Conservation (phyloP, 2,113 vertebrate species). For the Aleadryas rufinucha region DNA sequence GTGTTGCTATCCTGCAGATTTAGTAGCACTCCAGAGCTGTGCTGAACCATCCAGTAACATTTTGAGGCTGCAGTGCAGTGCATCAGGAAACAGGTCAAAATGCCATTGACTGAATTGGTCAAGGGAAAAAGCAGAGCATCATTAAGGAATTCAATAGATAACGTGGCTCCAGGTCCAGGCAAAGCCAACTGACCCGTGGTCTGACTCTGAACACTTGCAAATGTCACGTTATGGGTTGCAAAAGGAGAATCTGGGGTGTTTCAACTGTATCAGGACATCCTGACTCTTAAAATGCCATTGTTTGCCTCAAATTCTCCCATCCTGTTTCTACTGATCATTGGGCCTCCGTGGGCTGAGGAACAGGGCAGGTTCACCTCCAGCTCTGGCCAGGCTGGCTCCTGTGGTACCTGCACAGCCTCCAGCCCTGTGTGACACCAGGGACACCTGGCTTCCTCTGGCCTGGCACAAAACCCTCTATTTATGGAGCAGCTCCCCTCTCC, state of each 20-base stretch:
- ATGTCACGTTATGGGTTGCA: not conserved
- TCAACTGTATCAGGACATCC: not conserved
- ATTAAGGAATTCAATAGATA: not conserved
- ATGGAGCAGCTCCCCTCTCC: not conserved
- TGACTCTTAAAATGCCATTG: not conserved
- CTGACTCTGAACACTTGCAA: not conserved
- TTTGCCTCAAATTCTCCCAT: not conserved
- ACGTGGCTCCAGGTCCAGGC: not conserved
- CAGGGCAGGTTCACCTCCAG: not conserved
- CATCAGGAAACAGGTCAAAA: not conserved
- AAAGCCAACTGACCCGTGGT: not conserved
- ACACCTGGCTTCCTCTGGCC: not conserved
- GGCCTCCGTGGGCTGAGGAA: not conserved
- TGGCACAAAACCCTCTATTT: not conserved
- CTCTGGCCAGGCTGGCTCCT: rapidly evolving
- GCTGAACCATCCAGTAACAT: not conserved
- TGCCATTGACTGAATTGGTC: not conserved
- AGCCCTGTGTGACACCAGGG: not conserved
- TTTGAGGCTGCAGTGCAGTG: not conserved
- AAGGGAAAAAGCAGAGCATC: not conserved
- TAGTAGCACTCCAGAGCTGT: not conserved
- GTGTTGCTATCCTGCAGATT: not conserved
- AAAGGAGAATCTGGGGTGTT: not conserved
- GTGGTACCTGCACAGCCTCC: not conserved
- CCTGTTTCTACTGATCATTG: not conserved